These are phyloP conservation scores for Tiliacea citrago DNA, from an alignment of 2,888 invertebrate species.

Conservation along the genomic window DNA sequence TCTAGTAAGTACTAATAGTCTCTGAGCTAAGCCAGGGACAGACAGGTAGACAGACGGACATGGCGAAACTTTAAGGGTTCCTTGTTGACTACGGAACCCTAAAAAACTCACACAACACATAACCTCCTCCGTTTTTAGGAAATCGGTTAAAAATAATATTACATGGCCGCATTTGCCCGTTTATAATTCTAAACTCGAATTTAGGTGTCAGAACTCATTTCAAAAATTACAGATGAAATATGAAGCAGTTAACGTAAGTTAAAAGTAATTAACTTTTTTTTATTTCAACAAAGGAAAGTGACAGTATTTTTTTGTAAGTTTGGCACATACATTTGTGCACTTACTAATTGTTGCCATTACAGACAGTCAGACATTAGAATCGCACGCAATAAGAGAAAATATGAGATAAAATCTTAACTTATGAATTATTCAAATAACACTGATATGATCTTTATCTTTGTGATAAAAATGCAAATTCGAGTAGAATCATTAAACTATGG, in stretches of 20 bases:
- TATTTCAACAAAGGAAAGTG: constrained; percentile 41
- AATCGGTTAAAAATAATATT: neutral
- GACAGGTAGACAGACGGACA: no score
- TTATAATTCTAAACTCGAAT: neutral
- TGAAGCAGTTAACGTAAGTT: constrained; percentile 16
- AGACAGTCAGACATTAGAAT: constrained; percentile 43
- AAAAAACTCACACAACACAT: neutral
- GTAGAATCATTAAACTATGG: neutral
- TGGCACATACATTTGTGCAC: constrained; percentile 36
- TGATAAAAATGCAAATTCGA: constrained; percentile 25
- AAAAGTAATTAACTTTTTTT: constrained; percentile 33
- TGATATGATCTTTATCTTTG: constrained; percentile 11
- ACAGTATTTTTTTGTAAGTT: constrained; percentile 43
- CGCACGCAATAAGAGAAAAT: constrained; percentile 70
- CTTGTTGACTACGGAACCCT: no score
- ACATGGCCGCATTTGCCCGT: neutral
- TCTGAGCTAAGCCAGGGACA: no score
- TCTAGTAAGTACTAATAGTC: no score
- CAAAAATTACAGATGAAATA: neutral
- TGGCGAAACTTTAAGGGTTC: no score
- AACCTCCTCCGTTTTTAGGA: neutral
- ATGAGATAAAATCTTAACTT: constrained; percentile 12
- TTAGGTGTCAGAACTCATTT: constrained; percentile 9
- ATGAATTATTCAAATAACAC: constrained; percentile 35
- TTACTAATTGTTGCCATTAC: constrained; percentile 47